Evolutionary conservation across 2,888 invertebrate species (phyloP).

Genomic region (Petrolisthes manimaculis): DNA sequence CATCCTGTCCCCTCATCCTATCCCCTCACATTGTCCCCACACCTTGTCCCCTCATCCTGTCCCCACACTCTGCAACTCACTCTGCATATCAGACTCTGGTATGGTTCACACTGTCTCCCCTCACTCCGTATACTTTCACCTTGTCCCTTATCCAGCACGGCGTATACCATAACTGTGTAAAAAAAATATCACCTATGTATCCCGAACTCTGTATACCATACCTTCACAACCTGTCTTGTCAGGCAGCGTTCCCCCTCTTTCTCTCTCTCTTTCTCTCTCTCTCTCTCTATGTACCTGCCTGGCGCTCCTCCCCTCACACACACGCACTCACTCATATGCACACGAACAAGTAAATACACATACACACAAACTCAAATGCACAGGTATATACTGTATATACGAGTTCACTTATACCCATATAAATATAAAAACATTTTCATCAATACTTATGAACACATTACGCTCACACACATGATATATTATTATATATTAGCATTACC

Average conservation of each 20-base stretch:
- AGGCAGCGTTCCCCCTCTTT: neutral
- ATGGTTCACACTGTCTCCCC: neutral
- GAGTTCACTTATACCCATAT: too few species aligned
- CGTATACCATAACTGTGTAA: neutral
- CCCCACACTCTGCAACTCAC: neutral
- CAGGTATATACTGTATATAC: neutral
- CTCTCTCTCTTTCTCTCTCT: neutral
- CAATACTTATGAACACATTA: too few species aligned
- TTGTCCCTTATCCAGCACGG: neutral
- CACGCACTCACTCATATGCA: conserved; percentile 11
- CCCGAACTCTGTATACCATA: too few species aligned
- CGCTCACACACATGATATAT: too few species aligned
- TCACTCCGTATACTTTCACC: neutral
- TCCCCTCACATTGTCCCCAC: neutral
- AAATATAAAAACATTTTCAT: too few species aligned
- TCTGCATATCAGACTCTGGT: neutral
- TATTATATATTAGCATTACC: too few species aligned
- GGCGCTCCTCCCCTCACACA: neutral
- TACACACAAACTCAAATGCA: neutral
- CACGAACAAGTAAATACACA: conserved; percentile 14
- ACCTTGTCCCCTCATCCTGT: neutral
- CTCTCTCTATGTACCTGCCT: neutral
- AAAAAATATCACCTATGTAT: too few species aligned
- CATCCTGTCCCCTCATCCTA: neutral
- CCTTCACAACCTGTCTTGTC: too few species aligned